These are phyloP conservation scores for Kradibia gibbosae DNA, from an alignment of 1,140 invertebrate species.

Conservation along the genomic window DNA sequence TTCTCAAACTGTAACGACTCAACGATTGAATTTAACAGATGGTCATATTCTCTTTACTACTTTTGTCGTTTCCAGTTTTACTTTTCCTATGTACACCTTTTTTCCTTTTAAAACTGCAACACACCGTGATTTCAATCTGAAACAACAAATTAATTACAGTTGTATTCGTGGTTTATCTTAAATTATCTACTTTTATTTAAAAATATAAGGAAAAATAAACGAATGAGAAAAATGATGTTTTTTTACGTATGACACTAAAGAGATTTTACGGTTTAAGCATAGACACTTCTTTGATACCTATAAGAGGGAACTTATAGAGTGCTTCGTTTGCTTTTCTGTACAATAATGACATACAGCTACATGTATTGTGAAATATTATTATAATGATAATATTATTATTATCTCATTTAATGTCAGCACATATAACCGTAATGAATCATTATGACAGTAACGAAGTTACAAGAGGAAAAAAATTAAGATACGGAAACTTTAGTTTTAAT, in stretches of 20 bases:
- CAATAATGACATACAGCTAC: background rate
- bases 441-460: background rate
- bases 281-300: background rate
- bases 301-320: background rate
- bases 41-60: slow-evolving; percentile 29
- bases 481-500: background rate
- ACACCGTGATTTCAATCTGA: background rate
- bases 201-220: background rate
- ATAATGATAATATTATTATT: too few relatives aligned
- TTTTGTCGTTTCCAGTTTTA: background rate
- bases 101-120: background rate
- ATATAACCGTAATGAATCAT: background rate
- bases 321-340: slow-evolving; percentile 6
- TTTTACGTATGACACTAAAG: background rate
- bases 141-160: slow-evolving; percentile 6
- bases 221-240: background rate
- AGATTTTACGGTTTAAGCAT: background rate
- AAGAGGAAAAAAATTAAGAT: background rate
- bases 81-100: background rate
- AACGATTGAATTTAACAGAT: slow-evolving; percentile 22
- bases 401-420: background rate
- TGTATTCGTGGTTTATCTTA: background rate
- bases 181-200: too few relatives aligned
- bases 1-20: slow-evolving; percentile 7
- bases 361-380: background rate